Conservation (phyloP, 2,797 vertebrate species). For the Gobionotothen gibberifrons region DNA sequence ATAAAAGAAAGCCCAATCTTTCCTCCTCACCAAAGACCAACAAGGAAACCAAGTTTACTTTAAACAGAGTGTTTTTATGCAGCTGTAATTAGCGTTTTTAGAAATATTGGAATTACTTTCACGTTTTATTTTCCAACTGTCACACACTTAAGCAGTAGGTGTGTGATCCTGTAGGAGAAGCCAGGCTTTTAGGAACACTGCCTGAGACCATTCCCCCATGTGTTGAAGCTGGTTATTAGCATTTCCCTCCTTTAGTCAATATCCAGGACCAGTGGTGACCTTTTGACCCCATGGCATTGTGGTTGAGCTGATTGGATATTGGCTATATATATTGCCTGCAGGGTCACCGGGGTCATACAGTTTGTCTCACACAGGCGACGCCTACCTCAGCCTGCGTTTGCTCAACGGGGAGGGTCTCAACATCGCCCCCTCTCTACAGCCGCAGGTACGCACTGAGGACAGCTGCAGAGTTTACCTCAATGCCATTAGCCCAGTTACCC, state of each 20-base stretch:
- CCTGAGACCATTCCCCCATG: conserved; percentile 13
- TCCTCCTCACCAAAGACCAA: neutral
- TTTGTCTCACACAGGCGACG: conserved; percentile 85
- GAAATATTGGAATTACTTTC: neutral
- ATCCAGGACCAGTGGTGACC: conserved; percentile 40
- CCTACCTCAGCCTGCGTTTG: conserved; percentile 84
- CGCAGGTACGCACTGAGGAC: conserved; percentile 85
- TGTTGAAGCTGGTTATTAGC: conserved; percentile 28
- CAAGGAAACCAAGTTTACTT: conserved; percentile 1
- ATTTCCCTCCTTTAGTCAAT: conserved; percentile 14
- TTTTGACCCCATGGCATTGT: conserved; percentile 47
- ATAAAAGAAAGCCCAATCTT: neutral
- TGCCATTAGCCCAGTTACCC: conserved; percentile 60
- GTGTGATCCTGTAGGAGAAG: neutral
- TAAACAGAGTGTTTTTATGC: neutral
- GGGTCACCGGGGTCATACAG: conserved; percentile 87
- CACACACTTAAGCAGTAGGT: neutral
- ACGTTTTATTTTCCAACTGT: neutral
- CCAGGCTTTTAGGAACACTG: neutral
- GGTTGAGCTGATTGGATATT: conserved; percentile 71
- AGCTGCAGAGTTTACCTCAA: conserved; percentile 69
- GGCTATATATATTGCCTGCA: conserved; percentile 78
- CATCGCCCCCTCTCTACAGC: conserved; percentile 85
- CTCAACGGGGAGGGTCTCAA: conserved; percentile 85
- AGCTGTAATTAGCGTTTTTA: neutral